Evolutionary conservation across 2,888 invertebrate genomes (phyloP).

Genomic region (Drosophila anomalata): DNA sequence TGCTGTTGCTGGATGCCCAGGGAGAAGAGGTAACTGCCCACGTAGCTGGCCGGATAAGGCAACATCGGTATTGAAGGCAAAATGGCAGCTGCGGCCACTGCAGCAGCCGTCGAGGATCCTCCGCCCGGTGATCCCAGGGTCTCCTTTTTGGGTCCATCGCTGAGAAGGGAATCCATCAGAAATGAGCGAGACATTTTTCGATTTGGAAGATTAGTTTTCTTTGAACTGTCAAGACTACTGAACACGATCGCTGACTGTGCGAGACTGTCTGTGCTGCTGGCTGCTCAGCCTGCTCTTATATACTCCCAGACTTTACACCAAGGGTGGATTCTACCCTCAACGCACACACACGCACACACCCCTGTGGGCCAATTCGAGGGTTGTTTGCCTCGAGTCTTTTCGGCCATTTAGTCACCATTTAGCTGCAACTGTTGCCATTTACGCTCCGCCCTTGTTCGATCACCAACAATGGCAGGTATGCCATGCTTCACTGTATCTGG

Average conservation of each 20-base stretch:
- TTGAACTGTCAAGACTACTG: conserved; percentile 32
- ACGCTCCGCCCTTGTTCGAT: conserved; percentile 80
- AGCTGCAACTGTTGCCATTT: conserved; percentile 73
- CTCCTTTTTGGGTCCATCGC: conserved; percentile 85
- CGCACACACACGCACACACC: conserved; percentile 34
- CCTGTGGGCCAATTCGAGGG: conserved; percentile 75
- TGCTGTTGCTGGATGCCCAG: conserved; percentile 87
- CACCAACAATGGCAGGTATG: conserved; percentile 63
- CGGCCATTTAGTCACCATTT: conserved; percentile 71
- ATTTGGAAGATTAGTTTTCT: background rate
- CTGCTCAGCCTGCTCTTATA: conserved; percentile 67
- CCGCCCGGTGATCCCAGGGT: conserved; percentile 8
- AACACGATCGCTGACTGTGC: conserved; percentile 73
- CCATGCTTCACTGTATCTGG: conserved; percentile 19
- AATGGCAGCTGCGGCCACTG: conserved; percentile 83
- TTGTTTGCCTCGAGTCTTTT: conserved; percentile 62
- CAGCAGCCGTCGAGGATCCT: conserved; percentile 68
- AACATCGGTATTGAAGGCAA: conserved; percentile 84
- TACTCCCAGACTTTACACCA: conserved; percentile 32
- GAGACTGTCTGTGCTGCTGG: conserved; percentile 64
- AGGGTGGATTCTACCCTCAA: conserved; percentile 58
- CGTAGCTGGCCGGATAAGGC: conserved; percentile 87
- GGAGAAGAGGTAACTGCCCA: conserved; percentile 87
- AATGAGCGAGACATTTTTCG: conserved; percentile 91
- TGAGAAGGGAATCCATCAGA: conserved; percentile 91